Percentiles rank a stretch among this genome's conserved stretches.
phyloP scores from a whole-genome alignment of 2,797 vertebrate species.

The Threskiornis aethiopicus region DNA sequence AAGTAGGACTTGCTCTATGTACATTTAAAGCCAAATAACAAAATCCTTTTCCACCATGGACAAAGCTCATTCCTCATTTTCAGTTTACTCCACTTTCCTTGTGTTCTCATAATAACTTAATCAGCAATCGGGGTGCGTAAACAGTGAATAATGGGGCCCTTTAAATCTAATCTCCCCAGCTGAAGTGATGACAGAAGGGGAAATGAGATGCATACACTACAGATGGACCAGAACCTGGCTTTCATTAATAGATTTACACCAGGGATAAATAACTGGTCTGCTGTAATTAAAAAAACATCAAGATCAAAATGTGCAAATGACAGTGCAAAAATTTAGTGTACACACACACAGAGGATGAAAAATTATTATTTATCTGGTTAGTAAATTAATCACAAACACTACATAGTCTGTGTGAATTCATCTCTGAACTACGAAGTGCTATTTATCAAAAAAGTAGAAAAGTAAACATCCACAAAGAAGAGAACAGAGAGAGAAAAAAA shows the following conservation, averaged over 20 bases:
- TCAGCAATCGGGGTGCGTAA: not conserved
- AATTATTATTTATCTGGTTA: not conserved
- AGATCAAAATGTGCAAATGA: not conserved
- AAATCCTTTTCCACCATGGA: not conserved
- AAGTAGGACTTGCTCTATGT: not conserved
- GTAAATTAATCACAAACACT: not conserved
- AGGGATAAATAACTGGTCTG: not conserved
- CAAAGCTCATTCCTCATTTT: not conserved
- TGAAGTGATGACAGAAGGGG: not conserved
- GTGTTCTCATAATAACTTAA: not conserved
- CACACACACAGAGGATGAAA: not conserved
- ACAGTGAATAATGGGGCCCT: not conserved
- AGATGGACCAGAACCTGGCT: not conserved
- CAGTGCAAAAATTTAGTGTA: not conserved
- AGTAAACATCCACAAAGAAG: not conserved
- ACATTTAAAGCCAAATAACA: not conserved
- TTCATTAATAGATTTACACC: not conserved
- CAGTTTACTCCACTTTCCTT: not conserved
- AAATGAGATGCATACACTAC: not conserved
- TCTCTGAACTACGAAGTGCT: not conserved
- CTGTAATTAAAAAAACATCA: not conserved
- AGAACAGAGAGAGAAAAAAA: not conserved
- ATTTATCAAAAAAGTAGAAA: not conserved
- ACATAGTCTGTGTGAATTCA: not conserved
- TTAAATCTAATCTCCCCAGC: not conserved